These are phyloP conservation scores for Oscheius sp. DNA, from an alignment of 2,888 invertebrate species.

Conservation along the genomic window DNA sequence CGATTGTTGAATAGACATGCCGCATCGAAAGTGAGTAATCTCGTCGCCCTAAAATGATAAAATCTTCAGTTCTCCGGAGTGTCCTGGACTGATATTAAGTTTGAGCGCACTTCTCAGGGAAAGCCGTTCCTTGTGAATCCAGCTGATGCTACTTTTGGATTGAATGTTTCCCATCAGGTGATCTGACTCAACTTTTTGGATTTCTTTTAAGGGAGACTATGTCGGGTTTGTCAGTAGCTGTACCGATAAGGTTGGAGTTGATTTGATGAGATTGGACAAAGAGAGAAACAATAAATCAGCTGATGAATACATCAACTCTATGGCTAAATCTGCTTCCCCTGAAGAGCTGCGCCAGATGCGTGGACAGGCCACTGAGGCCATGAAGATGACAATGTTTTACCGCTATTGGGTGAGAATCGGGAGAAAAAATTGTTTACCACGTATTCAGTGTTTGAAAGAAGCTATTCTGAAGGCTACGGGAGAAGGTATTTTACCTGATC, in stretches of 20 bases:
- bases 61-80: slow-evolving; percentile 57
- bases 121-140: slow-evolving; percentile 66
- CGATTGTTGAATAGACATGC: slow-evolving; percentile 65
- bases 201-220: slow-evolving; percentile 64
- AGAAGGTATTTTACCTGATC: slow-evolving; percentile 67
- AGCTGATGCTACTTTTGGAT: slow-evolving; percentile 55
- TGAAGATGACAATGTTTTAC: slow-evolving; percentile 70
- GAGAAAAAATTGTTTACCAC: neutral
- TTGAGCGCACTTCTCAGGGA: slow-evolving; percentile 67
- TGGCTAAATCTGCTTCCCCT: slow-evolving; percentile 65
- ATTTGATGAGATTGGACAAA: slow-evolving; percentile 68
- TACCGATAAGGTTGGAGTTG: slow-evolving; percentile 64
- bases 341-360: slow-evolving; percentile 67
- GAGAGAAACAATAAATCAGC: slow-evolving; percentile 66
- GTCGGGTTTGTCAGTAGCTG: slow-evolving; percentile 69
- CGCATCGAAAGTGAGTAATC: slow-evolving; percentile 47
- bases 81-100: slow-evolving; percentile 61
- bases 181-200: neutral
- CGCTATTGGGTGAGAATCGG: slow-evolving; percentile 62
- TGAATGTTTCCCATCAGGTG: slow-evolving; percentile 70
- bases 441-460: slow-evolving; percentile 68
- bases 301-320: slow-evolving; percentile 69
- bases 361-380: slow-evolving; percentile 64
- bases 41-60: neutral
- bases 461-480: slow-evolving; percentile 70